Evolutionary conservation across 2,888 invertebrate species (phyloP), one percentile per base, ranked within the genome.

Genomic region (Dexiosoma caninum): DNA sequence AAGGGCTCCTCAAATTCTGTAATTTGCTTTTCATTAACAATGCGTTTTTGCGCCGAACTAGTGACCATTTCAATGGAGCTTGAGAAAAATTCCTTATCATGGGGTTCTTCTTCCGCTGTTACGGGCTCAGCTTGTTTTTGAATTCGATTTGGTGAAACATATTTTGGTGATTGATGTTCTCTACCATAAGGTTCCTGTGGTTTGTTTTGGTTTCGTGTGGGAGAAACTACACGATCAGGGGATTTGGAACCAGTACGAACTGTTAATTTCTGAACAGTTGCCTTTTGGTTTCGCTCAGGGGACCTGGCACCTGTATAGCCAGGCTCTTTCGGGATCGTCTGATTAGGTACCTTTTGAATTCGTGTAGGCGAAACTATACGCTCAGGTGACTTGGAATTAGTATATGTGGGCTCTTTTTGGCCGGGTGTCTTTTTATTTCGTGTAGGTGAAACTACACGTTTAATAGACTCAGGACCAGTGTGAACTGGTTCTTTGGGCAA

Each of bases 341-440:
- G n/a, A n/a, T n/a, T n/a, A n/a, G 55, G 51, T 16, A 35, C 27
- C 1, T 53, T n/a, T n/a, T 27, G 55, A 40, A 42, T 30, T 30
- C 62, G n/a, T 27, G 42, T 46, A 12, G 74, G 74, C 1, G 74
- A 74, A 46, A 55, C 12, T 16, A 19, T 9, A 19, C 23, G 40
- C 19, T 66, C 30, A n/a, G 40, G 27, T n/a, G 40, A 19, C 19
- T 46, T 55, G 1, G 21, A 21, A 14, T n/a, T 7, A 1, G 60
- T 37, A 0, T 60, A 16, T 51, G 40, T 32, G 1, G 40, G 30
- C 1, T 14, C 10, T 14, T 49, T 64, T 9, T 16, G 55, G 5
- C 7, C 10, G 2, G 51, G 32, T 2, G 37, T 27, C 30, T 30
- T 59, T 35, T 59, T 35, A 66, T 53, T 19, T 46, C 46, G 14